A percentile compares a stretch with the other conserved stretches of the same genome.
Evolutionary conservation across 1,140 invertebrate genomes (phyloP).

Genomic region (Scaptodrosophila lebanonensis): DNA sequence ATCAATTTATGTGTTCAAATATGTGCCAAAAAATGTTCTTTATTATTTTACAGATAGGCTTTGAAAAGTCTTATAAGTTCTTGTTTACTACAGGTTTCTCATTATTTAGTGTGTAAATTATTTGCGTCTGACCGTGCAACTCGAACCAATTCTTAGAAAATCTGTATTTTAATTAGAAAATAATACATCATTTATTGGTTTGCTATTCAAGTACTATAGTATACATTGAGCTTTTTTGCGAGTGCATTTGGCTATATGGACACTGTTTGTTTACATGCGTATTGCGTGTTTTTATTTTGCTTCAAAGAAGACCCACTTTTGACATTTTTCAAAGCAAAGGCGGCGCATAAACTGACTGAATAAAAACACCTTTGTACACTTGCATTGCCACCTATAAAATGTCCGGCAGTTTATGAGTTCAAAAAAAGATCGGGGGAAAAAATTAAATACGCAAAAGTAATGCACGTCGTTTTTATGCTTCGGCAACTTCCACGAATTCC

Average conservation of each 20-base stretch:
- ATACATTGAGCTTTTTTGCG: too few relatives aligned
- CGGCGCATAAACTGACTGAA: conserved; percentile 30
- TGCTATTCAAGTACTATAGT: too few relatives aligned
- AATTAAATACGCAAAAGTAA: not conserved
- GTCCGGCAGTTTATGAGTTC: not conserved
- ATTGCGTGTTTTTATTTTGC: conserved; percentile 22
- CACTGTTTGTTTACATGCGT: conserved; percentile 57
- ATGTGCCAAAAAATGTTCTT: too few relatives aligned
- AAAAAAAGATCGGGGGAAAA: not conserved
- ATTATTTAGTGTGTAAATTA: too few relatives aligned
- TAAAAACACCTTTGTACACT: conserved; percentile 56
- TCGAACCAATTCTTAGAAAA: too few relatives aligned
- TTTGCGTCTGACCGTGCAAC: too few relatives aligned
- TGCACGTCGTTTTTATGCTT: conserved; percentile 41
- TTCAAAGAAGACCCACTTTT: conserved; percentile 49
- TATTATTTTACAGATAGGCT: too few relatives aligned
- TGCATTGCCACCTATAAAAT: conserved; percentile 54
- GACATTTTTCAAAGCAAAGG: conserved; percentile 48
- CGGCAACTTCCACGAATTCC: conserved; percentile 68
- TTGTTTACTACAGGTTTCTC: too few relatives aligned
- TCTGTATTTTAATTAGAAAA: too few relatives aligned
- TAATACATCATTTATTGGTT: too few relatives aligned
- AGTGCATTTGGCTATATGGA: conserved; percentile 10
- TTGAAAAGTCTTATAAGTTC: too few relatives aligned
- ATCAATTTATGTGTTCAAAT: too few relatives aligned